Conservation (phyloP, 2,797 vertebrate genomes). For the Sebastes itinus region DNA sequence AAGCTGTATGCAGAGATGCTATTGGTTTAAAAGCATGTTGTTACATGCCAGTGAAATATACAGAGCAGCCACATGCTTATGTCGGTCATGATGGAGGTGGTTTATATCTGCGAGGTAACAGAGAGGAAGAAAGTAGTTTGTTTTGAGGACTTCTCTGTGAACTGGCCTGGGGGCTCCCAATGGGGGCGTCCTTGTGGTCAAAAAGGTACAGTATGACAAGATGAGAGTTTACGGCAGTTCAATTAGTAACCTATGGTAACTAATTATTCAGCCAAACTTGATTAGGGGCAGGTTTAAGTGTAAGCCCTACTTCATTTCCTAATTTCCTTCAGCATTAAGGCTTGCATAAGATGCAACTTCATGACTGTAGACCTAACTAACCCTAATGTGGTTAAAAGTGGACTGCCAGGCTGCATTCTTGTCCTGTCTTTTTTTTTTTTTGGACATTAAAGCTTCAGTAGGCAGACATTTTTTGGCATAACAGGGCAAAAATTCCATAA, state of each 20-base stretch:
- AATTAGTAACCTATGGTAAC: constrained; percentile 24
- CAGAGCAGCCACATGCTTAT: not conserved
- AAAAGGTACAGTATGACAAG: not conserved
- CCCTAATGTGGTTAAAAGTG: not conserved
- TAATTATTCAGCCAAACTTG: constrained; percentile 31
- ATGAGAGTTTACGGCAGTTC: not conserved
- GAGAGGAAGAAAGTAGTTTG: not conserved
- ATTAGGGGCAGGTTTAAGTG: constrained; percentile 32
- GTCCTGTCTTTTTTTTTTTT: not conserved
- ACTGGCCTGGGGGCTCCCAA: not conserved
- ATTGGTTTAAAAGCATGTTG: constrained; percentile 57
- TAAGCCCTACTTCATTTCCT: constrained; percentile 1
- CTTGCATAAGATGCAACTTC: not conserved
- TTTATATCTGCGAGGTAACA: constrained; percentile 4
- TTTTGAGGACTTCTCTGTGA: not conserved
- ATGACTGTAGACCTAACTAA: not conserved
- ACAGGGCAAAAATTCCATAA: too few relatives aligned
- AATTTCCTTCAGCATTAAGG: constrained; percentile 26
- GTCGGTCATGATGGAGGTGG: not conserved
- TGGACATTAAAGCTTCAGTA: not conserved
- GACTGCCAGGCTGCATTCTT: not conserved
- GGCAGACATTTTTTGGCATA: too few relatives aligned
- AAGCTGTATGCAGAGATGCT: constrained; percentile 23
- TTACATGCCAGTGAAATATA: constrained; percentile 43
- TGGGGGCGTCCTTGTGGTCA: not conserved